phyloP scores from a whole-genome alignment of 1,140 invertebrate genomes.

The Drosophila hydei region DNA sequence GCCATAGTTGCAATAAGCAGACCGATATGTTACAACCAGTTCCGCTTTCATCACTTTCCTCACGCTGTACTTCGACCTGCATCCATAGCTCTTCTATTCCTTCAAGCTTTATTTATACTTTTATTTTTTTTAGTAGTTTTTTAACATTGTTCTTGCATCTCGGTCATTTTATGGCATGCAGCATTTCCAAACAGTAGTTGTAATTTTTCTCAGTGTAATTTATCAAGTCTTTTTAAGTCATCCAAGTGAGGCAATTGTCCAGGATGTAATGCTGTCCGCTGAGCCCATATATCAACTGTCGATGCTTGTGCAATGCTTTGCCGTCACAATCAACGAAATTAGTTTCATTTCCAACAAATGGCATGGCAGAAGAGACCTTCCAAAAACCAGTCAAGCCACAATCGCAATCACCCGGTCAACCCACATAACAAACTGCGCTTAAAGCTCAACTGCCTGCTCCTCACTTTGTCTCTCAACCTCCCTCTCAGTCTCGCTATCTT shows the following conservation, averaged over 20 bases:
- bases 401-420: slow-evolving; percentile 7
- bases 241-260: slow-evolving; percentile 20
- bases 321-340: slow-evolving; percentile 76
- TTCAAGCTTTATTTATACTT: background rate
- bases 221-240: background rate
- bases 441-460: slow-evolving; percentile 34
- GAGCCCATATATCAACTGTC: slow-evolving; percentile 67
- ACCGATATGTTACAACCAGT: too few relatives aligned
- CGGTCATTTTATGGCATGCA: background rate
- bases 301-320: slow-evolving; percentile 60
- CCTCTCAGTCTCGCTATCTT: background rate
- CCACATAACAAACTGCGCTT: slow-evolving; percentile 70
- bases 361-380: slow-evolving; percentile 57
- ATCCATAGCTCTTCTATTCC: too few relatives aligned
- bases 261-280: slow-evolving; percentile 10
- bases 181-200: background rate
- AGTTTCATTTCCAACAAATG: slow-evolving; percentile 78
- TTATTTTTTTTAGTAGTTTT: background rate
- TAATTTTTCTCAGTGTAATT: slow-evolving; percentile 2
- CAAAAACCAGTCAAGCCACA: background rate
- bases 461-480: background rate
- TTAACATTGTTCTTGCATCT: background rate
- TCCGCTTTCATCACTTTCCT: too few relatives aligned
- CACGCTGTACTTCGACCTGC: too few relatives aligned
- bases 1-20: too few relatives aligned